Conservation (phyloP, 2,797 vertebrate species). For the Kryptopterus vitreolus region DNA sequence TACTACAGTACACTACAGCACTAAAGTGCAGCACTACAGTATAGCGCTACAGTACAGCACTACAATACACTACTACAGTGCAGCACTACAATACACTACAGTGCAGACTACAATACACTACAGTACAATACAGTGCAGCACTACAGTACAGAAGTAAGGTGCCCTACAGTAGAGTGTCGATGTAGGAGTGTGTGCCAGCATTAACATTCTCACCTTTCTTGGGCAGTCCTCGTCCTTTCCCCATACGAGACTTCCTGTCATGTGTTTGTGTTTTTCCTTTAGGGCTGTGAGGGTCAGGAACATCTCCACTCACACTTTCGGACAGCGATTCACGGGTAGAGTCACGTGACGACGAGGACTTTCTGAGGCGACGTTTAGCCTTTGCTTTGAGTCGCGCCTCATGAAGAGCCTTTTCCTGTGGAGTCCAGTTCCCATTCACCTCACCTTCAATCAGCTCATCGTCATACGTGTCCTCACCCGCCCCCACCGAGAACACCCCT, state of each 20-base stretch:
- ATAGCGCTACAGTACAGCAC: too few relatives aligned
- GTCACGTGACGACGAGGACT: conserved; percentile 81
- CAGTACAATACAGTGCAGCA: too few relatives aligned
- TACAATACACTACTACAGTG: too few relatives aligned
- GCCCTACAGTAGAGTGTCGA: too few relatives aligned
- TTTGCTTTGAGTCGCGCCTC: conserved; percentile 84
- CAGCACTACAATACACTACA: too few relatives aligned
- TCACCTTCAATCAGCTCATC: conserved; percentile 73
- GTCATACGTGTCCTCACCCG: conserved; percentile 40
- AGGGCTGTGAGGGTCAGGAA: conserved; percentile 74
- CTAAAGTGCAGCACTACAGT: too few relatives aligned
- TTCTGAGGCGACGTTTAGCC: conserved; percentile 80
- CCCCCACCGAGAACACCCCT: background rate
- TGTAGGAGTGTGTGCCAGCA: background rate
- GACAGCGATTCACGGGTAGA: conserved; percentile 78
- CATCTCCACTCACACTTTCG: conserved; percentile 67
- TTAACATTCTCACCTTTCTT: conserved; percentile 77
- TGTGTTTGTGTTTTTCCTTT: conserved; percentile 72
- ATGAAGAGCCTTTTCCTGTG: conserved; percentile 83
- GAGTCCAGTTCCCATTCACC: conserved; percentile 79
- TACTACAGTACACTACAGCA: too few relatives aligned
- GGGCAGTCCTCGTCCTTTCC: conserved; percentile 85
- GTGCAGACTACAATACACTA: too few relatives aligned
- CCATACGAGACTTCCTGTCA: conserved; percentile 81
- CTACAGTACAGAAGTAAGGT: too few relatives aligned